phyloP scores from a whole-genome alignment of 2,113 vertebrate species.

The Urocitellus parryii region DNA sequence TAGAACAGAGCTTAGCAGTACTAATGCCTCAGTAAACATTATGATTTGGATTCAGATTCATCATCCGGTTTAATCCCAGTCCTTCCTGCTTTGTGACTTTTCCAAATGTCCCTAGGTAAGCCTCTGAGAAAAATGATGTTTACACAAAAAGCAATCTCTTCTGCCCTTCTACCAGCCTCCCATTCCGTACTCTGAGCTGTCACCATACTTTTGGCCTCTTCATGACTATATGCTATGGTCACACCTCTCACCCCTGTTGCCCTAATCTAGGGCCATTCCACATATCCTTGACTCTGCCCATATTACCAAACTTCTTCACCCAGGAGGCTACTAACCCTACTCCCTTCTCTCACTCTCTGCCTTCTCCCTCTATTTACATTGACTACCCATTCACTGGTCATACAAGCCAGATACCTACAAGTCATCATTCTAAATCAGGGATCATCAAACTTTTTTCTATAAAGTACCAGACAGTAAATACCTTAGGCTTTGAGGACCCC shows the following conservation, averaged over 20 bases:
- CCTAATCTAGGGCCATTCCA: too few species aligned
- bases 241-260: too few species aligned
- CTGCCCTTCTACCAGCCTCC: neutral
- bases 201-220: neutral
- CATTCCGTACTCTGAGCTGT: neutral
- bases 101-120: slow-evolving; percentile 1
- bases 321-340: too few species aligned
- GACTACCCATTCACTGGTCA: neutral
- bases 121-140: slow-evolving; percentile 13
- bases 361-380: too few species aligned
- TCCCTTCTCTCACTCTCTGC: too few species aligned
- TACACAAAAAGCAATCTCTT: neutral
- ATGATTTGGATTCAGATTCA: neutral
- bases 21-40: slow-evolving; percentile 27
- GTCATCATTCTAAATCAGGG: neutral
- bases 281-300: too few species aligned
- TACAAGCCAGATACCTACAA: neutral
- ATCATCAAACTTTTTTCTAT: neutral
- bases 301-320: too few species aligned
- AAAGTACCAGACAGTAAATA: too few species aligned
- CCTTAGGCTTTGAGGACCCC: too few species aligned
- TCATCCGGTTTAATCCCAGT: neutral
- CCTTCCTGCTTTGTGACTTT: slow-evolving; percentile 12
- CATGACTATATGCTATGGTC: too few species aligned
- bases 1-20: neutral